These are phyloP conservation scores for Ladona fulva DNA, from an alignment of 1,140 invertebrate genomes.

Conservation along the genomic window DNA sequence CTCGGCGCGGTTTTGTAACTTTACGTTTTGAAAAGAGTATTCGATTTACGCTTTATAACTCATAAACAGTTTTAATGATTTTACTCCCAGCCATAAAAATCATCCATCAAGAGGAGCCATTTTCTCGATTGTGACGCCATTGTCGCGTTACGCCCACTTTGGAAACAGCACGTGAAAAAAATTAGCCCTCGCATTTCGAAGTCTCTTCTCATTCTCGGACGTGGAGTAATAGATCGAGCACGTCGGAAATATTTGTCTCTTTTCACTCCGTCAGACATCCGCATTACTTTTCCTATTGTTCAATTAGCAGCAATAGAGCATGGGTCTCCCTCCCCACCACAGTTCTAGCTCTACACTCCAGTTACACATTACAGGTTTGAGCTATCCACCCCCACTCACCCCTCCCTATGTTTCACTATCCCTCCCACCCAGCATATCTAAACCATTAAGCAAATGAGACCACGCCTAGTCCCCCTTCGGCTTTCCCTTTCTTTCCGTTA, in stretches of 20 bases:
- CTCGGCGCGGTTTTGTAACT: too few relatives aligned
- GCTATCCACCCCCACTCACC: background rate
- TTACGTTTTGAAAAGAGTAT: too few relatives aligned
- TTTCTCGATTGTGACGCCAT: too few relatives aligned
- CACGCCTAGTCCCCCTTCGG: background rate
- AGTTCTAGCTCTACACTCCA: background rate
- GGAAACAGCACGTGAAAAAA: too few relatives aligned
- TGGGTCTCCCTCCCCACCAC: background rate
- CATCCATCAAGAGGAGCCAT: too few relatives aligned
- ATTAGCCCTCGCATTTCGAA: too few relatives aligned
- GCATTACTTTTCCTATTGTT: background rate
- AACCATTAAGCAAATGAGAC: constrained; percentile 6
- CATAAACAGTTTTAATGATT: too few relatives aligned
- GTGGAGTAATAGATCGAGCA: too few relatives aligned
- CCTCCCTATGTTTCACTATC: background rate
- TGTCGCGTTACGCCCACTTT: too few relatives aligned
- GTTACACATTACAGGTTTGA: background rate
- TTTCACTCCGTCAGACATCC: background rate
- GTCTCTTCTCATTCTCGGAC: too few relatives aligned
- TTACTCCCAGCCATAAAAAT: too few relatives aligned
- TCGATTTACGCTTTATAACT: too few relatives aligned
- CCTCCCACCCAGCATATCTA: background rate
- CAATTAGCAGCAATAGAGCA: background rate
- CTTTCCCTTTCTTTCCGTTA: background rate
- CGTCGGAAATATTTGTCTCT: background rate